These are phyloP conservation scores for Pachyuromys duprasi DNA, from an alignment of 2,797 vertebrate species.

Conservation along the genomic window DNA sequence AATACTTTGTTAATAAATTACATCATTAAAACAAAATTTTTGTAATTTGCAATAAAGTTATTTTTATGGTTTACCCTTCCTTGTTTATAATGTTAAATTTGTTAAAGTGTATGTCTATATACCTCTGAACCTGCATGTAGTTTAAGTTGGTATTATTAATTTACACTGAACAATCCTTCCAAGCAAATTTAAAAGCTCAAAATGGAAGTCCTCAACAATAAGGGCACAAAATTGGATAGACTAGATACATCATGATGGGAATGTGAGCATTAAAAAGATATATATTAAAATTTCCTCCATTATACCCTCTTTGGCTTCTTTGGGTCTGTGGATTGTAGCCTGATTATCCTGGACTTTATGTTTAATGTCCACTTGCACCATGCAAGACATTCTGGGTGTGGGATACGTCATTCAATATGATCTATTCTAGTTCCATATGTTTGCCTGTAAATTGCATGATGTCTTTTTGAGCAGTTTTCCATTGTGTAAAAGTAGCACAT, in stretches of 20 bases:
- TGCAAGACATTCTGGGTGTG: no score
- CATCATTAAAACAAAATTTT: background rate
- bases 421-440: no score
- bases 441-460: no score
- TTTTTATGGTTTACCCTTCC: background rate
- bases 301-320: no score
- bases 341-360: no score
- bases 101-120: background rate
- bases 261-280: background rate
- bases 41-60: background rate
- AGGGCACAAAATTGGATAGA: background rate
- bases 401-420: no score
- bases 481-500: no score
- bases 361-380: no score
- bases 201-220: background rate
- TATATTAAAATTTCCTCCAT: background rate
- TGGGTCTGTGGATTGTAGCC: no score
- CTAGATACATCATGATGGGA: background rate
- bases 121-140: background rate
- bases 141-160: background rate
- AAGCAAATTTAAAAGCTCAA: background rate
- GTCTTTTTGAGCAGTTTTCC: no score
- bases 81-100: background rate
- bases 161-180: background rate
- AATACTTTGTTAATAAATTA: background rate